phyloP scores from a whole-genome alignment of 1,140 invertebrate species.

The Drosophila gunungcola region DNA sequence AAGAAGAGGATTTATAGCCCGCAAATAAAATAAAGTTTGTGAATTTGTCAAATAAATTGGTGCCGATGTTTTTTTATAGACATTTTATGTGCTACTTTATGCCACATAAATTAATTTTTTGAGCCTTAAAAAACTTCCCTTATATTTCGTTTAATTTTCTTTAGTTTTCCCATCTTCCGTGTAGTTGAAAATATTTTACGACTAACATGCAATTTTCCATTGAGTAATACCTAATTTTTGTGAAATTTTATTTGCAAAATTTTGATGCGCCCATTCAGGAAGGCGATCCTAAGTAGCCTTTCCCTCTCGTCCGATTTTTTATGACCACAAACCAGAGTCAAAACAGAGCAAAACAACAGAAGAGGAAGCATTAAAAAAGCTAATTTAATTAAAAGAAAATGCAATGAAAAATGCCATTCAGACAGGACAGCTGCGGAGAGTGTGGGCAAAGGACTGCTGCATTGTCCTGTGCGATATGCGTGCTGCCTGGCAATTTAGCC shows the following conservation, averaged over 20 bases:
- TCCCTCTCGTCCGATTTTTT: slow-evolving; percentile 15
- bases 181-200: slow-evolving; percentile 17
- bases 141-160: background rate
- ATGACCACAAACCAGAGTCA: slow-evolving; percentile 52
- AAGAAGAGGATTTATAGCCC: background rate
- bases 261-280: slow-evolving; percentile 20
- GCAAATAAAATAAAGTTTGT: background rate
- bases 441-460: slow-evolving; percentile 20
- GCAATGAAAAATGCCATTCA: slow-evolving; percentile 78
- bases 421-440: slow-evolving; percentile 11
- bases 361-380: slow-evolving; percentile 73
- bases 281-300: slow-evolving; percentile 31
- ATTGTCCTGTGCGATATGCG: slow-evolving; percentile 77
- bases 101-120: background rate
- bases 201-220: slow-evolving; percentile 40
- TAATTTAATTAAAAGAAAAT: slow-evolving; percentile 83
- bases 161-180: background rate
- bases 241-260: slow-evolving; percentile 32
- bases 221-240: slow-evolving; percentile 45
- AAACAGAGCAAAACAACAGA: slow-evolving; percentile 57
- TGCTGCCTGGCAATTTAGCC: slow-evolving; percentile 72
- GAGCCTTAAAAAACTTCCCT: background rate
- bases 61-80: background rate
- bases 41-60: background rate
- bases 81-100: background rate